Evolutionary conservation across 2,888 invertebrate genomes (phyloP).

Genomic region (Lymantria dispar): DNA sequence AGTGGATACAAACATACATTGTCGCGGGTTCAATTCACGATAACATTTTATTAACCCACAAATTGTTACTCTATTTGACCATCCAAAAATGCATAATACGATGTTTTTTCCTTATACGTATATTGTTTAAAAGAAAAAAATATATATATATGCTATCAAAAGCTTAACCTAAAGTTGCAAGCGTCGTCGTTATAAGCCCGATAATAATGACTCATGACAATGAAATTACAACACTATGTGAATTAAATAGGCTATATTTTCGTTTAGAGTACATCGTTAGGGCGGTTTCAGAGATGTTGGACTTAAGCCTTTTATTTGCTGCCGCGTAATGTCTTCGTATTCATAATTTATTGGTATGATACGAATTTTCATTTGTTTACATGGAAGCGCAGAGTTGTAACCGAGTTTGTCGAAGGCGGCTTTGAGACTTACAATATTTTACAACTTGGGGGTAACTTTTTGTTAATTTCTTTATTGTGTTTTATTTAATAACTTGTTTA

Average conservation of each 20-base stretch:
- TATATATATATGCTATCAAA: neutral
- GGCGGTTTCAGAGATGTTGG: slow-evolving; percentile 3
- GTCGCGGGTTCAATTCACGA: too few relatives aligned
- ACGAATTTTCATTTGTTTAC: neutral
- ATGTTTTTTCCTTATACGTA: too few relatives aligned
- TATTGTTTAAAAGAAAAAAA: too few relatives aligned
- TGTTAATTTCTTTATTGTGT: too few relatives aligned
- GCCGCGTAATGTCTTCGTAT: slow-evolving; percentile 4
- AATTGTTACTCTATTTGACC: too few relatives aligned
- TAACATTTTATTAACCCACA: too few relatives aligned
- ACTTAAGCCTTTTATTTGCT: slow-evolving; percentile 9
- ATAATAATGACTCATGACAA: slow-evolving; percentile 13
- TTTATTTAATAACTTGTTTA: too few relatives aligned
- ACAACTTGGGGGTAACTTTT: too few relatives aligned
- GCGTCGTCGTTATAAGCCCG: slow-evolving; percentile 11
- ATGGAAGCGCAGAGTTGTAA: neutral
- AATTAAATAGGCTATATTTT: slow-evolving; percentile 20
- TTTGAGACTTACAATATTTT: too few relatives aligned
- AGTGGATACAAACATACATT: too few relatives aligned
- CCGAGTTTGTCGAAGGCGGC: neutral
- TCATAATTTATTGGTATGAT: slow-evolving; percentile 1
- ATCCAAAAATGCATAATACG: too few relatives aligned
- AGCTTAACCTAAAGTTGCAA: slow-evolving; percentile 3
- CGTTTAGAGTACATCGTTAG: slow-evolving; percentile 18
- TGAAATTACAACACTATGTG: slow-evolving; percentile 3